phyloP scores from a whole-genome alignment of 1,140 invertebrate genomes.

The Trinorchestia longiramus region DNA sequence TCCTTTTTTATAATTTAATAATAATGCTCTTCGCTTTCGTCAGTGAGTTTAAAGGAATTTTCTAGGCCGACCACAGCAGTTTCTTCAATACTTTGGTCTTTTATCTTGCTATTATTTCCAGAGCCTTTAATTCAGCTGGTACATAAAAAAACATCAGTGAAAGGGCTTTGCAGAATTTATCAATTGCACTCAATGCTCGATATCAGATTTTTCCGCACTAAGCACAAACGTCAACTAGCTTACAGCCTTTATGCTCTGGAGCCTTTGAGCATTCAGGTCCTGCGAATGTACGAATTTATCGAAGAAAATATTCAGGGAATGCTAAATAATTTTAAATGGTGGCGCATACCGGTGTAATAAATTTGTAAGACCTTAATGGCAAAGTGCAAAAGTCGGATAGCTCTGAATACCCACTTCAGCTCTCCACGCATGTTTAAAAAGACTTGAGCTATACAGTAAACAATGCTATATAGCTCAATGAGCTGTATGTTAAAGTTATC shows the following conservation, averaged over 20 bases:
- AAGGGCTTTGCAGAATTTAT: background rate
- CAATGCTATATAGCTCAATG: too few relatives aligned
- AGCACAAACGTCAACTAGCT: background rate
- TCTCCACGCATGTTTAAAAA: too few relatives aligned
- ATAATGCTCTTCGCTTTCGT: background rate
- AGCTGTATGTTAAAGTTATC: too few relatives aligned
- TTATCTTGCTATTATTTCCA: background rate
- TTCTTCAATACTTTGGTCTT: background rate
- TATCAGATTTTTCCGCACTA: background rate
- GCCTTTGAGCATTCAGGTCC: background rate
- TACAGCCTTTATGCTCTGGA: background rate
- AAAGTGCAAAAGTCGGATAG: too few relatives aligned
- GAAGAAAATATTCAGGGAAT: background rate
- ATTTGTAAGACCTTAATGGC: background rate
- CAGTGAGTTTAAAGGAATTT: background rate
- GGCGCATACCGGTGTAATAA: background rate
- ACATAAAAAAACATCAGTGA: background rate
- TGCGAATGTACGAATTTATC: background rate
- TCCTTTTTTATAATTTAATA: slow-evolving; percentile 3
- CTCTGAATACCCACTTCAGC: too few relatives aligned
- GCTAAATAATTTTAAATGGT: background rate
- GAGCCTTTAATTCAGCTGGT: background rate
- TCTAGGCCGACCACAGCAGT: background rate
- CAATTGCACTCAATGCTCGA: background rate
- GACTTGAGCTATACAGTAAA: too few relatives aligned